Conservation (phyloP, 2,797 vertebrate genomes). For the Valencia hispanica region DNA sequence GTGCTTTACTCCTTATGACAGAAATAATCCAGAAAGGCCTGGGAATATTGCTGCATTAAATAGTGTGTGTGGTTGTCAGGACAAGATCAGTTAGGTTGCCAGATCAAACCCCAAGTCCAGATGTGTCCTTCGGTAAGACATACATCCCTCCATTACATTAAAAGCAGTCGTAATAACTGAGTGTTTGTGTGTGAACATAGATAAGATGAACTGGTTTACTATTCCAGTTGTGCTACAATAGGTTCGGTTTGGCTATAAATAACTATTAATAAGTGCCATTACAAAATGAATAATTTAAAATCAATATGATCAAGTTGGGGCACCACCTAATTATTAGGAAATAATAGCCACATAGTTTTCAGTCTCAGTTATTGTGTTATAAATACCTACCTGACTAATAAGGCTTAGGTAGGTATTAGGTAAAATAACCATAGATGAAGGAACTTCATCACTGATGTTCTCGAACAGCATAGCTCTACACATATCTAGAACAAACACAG, state of each 20-base stretch:
- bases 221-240: neutral
- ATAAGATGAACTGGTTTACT: neutral
- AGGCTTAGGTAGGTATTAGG: neutral
- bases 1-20: conserved; percentile 10
- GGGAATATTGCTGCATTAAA: neutral
- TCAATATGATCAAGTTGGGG: neutral
- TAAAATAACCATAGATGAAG: too few species aligned
- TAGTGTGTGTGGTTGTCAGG: neutral
- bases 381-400: neutral
- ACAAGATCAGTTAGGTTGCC: neutral
- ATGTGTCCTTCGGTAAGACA: neutral
- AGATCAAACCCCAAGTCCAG: neutral
- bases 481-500: neutral
- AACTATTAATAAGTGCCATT: too few species aligned
- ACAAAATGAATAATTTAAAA: too few species aligned
- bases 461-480: neutral
- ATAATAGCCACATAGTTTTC: neutral
- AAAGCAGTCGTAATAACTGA: neutral
- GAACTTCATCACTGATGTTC: neutral
- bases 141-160: neutral
- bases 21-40: conserved; percentile 12
- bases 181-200: neutral
- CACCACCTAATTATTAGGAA: neutral
- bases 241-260: too few species aligned
- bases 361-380: neutral